phyloP scores from a whole-genome alignment of 2,113 vertebrate species.

The Tragelaphus scriptus region DNA sequence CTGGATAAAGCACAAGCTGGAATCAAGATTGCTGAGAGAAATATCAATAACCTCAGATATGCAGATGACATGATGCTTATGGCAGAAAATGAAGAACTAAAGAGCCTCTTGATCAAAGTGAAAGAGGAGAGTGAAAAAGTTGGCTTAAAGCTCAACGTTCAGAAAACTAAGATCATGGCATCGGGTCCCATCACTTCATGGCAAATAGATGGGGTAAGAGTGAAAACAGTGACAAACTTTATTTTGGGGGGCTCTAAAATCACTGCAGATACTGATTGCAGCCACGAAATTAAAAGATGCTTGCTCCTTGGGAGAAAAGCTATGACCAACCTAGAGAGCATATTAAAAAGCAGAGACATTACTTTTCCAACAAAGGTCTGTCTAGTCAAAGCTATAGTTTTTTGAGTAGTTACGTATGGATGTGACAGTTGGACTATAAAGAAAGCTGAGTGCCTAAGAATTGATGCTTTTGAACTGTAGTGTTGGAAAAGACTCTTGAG shows the following conservation, averaged over 20 bases:
- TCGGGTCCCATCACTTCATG: too few relatives aligned
- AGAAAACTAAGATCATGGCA: too few relatives aligned
- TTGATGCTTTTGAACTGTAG: not conserved
- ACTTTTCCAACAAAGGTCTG: not conserved
- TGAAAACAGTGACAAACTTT: not conserved
- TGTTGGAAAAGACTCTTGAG: not conserved
- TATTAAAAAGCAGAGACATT: too few relatives aligned
- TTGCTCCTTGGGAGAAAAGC: not conserved
- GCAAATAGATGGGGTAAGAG: too few relatives aligned
- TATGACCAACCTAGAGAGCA: not conserved
- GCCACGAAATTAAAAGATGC: not conserved
- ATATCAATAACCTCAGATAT: too few relatives aligned
- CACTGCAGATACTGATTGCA: not conserved
- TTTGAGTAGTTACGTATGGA: not conserved
- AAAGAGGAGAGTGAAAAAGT: too few relatives aligned
- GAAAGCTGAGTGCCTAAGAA: not conserved
- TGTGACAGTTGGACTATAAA: not conserved
- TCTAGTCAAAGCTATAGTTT: not conserved
- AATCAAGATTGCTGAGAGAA: too few relatives aligned
- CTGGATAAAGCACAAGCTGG: too few relatives aligned
- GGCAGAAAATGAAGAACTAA: too few relatives aligned
- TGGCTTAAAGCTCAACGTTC: too few relatives aligned
- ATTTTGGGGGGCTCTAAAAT: not conserved
- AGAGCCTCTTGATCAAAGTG: too few relatives aligned
- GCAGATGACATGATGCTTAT: too few relatives aligned